These are phyloP conservation scores for Gobio occitaniae DNA, from an alignment of 2,797 vertebrate genomes.

Conservation along the genomic window DNA sequence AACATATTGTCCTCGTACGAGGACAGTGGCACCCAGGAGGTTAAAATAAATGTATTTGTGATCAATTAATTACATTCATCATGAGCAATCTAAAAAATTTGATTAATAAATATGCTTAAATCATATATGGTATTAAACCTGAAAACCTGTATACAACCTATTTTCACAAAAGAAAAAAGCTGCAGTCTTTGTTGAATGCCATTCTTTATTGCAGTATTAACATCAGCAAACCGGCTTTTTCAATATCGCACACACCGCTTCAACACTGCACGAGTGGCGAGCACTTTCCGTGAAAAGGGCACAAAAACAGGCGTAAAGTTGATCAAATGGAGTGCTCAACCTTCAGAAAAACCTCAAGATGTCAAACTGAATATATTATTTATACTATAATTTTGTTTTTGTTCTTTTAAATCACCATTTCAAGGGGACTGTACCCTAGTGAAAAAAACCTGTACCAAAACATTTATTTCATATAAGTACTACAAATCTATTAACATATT, in stretches of 20 bases:
- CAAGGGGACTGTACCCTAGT: background rate
- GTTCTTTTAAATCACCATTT: background rate
- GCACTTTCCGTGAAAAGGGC: slow-evolving; percentile 9
- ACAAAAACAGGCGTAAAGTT: background rate
- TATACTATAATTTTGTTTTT: background rate
- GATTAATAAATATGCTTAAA: background rate
- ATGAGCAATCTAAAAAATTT: background rate
- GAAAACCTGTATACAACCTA: background rate
- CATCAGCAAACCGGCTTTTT: background rate
- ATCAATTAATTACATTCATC: background rate
- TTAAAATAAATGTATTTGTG: background rate
- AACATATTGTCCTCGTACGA: too few species aligned
- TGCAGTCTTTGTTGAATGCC: background rate
- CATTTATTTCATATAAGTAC: too few species aligned
- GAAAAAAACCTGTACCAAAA: too few species aligned
- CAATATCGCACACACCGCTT: background rate
- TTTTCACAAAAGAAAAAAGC: background rate
- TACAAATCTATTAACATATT: too few species aligned
- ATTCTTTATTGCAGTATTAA: slow-evolving; percentile 19
- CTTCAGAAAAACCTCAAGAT: background rate
- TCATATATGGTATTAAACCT: background rate
- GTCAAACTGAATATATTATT: background rate
- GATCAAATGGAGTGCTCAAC: background rate
- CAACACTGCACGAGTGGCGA: background rate
- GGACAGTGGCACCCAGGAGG: too few species aligned